Conservation (phyloP, 2,888 invertebrate species). For the Lochmaea capreae region DNA sequence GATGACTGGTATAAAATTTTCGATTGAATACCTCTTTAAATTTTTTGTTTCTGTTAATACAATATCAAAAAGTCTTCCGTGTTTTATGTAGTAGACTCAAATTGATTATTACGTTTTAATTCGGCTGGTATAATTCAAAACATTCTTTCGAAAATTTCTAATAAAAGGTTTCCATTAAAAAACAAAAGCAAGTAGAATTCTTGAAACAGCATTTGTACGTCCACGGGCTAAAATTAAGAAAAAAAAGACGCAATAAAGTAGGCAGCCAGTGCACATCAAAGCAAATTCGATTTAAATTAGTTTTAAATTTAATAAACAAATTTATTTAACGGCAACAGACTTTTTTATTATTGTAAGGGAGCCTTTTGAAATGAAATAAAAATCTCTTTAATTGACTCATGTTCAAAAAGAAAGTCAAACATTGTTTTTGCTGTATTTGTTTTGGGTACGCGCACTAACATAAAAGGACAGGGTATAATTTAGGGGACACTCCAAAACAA, state of each 20-base stretch:
- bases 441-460: conserved; percentile 20
- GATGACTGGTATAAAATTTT: too few relatives aligned
- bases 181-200: conserved; percentile 14
- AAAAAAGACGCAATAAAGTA: conserved; percentile 53
- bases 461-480: conserved; percentile 26
- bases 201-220: neutral
- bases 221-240: conserved; percentile 40
- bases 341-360: conserved; percentile 43
- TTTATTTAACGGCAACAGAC: conserved; percentile 45
- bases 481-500: conserved; percentile 6
- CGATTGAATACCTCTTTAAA: too few relatives aligned
- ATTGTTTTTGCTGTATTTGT: conserved; percentile 40
- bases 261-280: conserved; percentile 55
- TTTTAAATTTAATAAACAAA: conserved; percentile 55
- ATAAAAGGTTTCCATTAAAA: neutral
- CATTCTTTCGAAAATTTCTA: conserved; percentile 6
- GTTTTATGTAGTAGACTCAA: too few relatives aligned
- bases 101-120: neutral
- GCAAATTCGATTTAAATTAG: conserved; percentile 56
- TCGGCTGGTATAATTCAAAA: neutral
- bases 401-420: conserved; percentile 35
- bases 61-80: too few relatives aligned
- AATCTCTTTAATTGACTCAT: conserved; percentile 45
- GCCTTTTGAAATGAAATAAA: conserved; percentile 26
- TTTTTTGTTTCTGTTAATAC: too few relatives aligned